phyloP scores from a whole-genome alignment of 2,888 invertebrate genomes.

The Cryptocheilus praepositus region DNA sequence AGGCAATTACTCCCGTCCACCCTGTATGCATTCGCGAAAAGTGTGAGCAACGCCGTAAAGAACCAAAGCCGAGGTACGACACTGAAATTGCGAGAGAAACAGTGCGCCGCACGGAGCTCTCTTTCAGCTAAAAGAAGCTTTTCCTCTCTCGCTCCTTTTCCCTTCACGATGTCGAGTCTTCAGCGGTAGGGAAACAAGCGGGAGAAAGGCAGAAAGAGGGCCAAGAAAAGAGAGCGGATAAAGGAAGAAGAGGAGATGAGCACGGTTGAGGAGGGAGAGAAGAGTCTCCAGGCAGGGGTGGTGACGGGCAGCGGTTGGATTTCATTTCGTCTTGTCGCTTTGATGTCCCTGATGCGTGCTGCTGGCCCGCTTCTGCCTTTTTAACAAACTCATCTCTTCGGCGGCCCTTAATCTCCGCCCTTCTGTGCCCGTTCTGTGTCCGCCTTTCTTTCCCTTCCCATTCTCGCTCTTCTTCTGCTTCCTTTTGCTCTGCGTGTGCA shows the following conservation, averaged over 20 bases:
- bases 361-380: constrained; percentile 75
- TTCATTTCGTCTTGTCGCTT: constrained; percentile 75
- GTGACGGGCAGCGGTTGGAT: constrained; percentile 71
- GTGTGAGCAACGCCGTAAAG: constrained; percentile 33
- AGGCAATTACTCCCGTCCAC: constrained; percentile 41
- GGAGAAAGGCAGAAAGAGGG: constrained; percentile 38
- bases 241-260: constrained; percentile 40
- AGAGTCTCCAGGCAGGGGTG: constrained; percentile 47
- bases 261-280: constrained; percentile 29
- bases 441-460: constrained; percentile 34
- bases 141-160: constrained; percentile 31
- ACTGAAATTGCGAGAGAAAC: constrained; percentile 50
- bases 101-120: constrained; percentile 27
- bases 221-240: constrained; percentile 48
- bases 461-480: constrained; percentile 4
- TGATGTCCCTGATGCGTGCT: constrained; percentile 76
- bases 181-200: constrained; percentile 22
- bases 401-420: constrained; percentile 74
- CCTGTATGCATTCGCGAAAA: constrained; percentile 42
- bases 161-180: constrained; percentile 6
- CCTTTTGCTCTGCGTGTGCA: not conserved
- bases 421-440: constrained; percentile 52
- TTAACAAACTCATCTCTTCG: constrained; percentile 76
- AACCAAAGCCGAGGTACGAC: constrained; percentile 27
- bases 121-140: constrained; percentile 33